Conservation (phyloP, 1,140 invertebrate genomes). For the Dendrolimus punctatus region DNA sequence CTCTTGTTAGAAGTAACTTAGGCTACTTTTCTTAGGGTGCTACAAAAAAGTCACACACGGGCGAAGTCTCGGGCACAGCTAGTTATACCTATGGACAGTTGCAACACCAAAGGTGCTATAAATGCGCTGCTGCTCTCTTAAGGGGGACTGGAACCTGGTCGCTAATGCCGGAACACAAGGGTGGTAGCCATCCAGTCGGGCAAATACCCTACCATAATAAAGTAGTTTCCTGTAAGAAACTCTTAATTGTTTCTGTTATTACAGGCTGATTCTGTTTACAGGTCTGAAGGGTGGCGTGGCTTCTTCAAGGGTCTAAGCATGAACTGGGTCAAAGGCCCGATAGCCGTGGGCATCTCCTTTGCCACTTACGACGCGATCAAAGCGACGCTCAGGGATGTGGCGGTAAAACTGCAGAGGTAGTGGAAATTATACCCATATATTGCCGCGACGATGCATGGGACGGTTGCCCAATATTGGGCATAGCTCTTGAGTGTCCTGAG, state of each 20-base stretch:
- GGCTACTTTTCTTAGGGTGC: background rate
- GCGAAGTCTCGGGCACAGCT: too few species aligned
- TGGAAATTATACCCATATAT: too few species aligned
- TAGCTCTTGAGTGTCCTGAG: background rate
- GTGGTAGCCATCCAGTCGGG: too few species aligned
- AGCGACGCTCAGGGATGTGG: slow-evolving; percentile 36
- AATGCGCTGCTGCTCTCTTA: too few species aligned
- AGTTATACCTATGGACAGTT: too few species aligned
- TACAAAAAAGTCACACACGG: background rate
- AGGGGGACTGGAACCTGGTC: too few species aligned
- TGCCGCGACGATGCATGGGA: background rate
- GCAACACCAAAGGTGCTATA: too few species aligned
- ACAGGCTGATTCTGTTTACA: slow-evolving; percentile 34
- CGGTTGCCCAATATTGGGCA: background rate
- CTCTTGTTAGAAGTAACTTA: too few species aligned
- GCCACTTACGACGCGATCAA: slow-evolving; percentile 93
- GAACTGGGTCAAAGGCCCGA: slow-evolving; percentile 99
- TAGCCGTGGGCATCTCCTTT: slow-evolving; percentile 98
- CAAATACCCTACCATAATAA: too few species aligned
- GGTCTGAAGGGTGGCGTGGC: slow-evolving; percentile 90
- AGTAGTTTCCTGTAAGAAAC: too few species aligned
- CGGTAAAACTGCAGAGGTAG: slow-evolving; percentile 20
- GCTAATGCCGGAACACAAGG: too few species aligned
- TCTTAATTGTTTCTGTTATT: background rate
- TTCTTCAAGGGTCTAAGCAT: slow-evolving; percentile 98